phyloP scores from a whole-genome alignment of 2,888 invertebrate species.

The Pristionchus mayeri region DNA sequence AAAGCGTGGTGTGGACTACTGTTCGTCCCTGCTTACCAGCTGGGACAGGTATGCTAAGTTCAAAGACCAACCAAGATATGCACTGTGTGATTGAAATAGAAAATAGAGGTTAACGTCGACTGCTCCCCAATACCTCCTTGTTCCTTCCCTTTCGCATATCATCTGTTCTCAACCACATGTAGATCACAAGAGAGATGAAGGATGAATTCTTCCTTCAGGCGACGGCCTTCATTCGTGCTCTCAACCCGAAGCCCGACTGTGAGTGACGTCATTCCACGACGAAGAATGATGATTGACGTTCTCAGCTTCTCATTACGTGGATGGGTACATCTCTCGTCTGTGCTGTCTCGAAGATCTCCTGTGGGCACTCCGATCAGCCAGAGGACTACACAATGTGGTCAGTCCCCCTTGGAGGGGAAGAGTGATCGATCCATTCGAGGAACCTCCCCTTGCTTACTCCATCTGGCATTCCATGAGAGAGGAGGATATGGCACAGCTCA shows the following conservation, averaged over 20 bases:
- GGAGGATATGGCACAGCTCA: constrained; percentile 47
- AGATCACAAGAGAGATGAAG: not conserved
- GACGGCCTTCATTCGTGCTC: constrained; percentile 47
- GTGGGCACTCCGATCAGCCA: constrained; percentile 42
- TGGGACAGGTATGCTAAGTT: constrained; percentile 26
- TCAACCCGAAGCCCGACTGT: constrained; percentile 47
- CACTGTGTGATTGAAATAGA: too few species aligned
- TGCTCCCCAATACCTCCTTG: too few species aligned
- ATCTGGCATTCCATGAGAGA: constrained; percentile 45
- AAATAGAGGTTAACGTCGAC: too few species aligned
- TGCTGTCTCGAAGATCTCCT: constrained; percentile 44
- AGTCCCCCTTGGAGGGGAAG: not conserved
- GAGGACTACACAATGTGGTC: constrained; percentile 38
- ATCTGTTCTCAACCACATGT: too few species aligned
- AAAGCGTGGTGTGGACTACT: constrained; percentile 47
- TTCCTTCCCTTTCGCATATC: too few species aligned
- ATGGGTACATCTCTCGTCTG: constrained; percentile 47
- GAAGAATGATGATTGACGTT: not conserved
- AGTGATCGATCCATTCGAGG: not conserved
- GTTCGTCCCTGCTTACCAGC: constrained; percentile 45
- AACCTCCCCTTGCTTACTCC: constrained; percentile 28
- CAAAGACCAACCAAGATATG: not conserved
- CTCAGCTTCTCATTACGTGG: constrained; percentile 43
- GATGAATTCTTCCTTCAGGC: not conserved
- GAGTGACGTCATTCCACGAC: not conserved